Conservation (phyloP, 2,797 vertebrate genomes). For the Acanthurus tractus region DNA sequence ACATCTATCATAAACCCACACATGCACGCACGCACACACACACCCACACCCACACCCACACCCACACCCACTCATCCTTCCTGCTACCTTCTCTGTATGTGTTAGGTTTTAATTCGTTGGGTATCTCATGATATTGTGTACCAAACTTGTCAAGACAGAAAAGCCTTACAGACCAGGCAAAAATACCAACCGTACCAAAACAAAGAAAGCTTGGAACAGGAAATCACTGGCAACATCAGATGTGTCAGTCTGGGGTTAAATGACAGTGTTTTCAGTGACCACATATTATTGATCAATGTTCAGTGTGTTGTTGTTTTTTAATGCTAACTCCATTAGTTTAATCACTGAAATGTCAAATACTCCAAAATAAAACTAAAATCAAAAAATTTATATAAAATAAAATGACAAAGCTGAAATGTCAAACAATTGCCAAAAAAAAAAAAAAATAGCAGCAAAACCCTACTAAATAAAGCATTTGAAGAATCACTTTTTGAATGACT, state of each 20-base stretch:
- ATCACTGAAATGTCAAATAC: too few species aligned
- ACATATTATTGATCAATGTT: background rate
- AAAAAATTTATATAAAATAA: too few species aligned
- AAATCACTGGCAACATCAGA: background rate
- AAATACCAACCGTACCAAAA: background rate
- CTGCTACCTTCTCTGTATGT: background rate
- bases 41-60: constrained; percentile 18
- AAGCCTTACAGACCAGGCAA: background rate
- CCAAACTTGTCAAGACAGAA: background rate
- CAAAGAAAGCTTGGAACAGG: background rate
- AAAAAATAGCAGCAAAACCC: too few species aligned
- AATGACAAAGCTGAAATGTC: too few species aligned
- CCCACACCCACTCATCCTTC: background rate
- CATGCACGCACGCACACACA: constrained; percentile 13
- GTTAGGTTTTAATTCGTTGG: background rate
- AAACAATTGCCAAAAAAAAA: too few species aligned
- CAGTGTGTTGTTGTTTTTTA: background rate
- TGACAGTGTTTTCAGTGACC: background rate
- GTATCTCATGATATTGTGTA: background rate
- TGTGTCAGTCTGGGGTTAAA: background rate
- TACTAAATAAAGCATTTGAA: too few species aligned
- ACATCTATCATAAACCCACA: constrained; percentile 10
- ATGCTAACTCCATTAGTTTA: background rate
- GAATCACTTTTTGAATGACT: too few species aligned
- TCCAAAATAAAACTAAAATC: too few species aligned